A percentile compares a stretch with the other conserved stretches of the same genome.
Evolutionary conservation across 2,888 invertebrate species (phyloP).

Genomic region (Metellina segmentata): DNA sequence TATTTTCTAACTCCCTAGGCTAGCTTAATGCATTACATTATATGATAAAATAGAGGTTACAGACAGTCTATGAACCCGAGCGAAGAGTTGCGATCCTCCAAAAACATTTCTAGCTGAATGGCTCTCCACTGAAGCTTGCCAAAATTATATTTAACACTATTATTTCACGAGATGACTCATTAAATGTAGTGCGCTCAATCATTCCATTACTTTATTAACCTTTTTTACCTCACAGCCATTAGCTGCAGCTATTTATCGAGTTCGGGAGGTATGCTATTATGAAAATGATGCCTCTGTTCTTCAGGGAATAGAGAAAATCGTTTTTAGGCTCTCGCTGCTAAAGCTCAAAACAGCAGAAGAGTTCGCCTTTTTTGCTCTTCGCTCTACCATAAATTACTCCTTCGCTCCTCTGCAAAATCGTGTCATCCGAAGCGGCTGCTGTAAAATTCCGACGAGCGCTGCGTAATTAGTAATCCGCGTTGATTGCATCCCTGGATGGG

Average conservation of each 20-base stretch:
- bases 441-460: conserved; percentile 6
- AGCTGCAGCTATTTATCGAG: conserved; percentile 67
- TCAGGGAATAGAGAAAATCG: conserved; percentile 42
- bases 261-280: conserved; percentile 66
- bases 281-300: conserved; percentile 63
- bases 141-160: conserved; percentile 62
- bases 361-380: conserved; percentile 17
- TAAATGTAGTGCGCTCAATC: conserved; percentile 71
- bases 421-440: conserved; percentile 14
- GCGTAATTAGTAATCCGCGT: conserved; percentile 30
- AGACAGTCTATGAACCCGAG: too few species aligned
- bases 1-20: too few species aligned
- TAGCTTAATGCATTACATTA: too few species aligned
- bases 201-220: conserved; percentile 70
- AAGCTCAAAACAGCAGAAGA: conserved; percentile 43
- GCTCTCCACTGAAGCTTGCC: conserved; percentile 27
- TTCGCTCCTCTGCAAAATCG: background rate
- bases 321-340: conserved; percentile 42
- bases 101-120: too few species aligned
- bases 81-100: too few species aligned
- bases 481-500: background rate
- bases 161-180: conserved; percentile 63
- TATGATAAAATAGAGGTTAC: too few species aligned
- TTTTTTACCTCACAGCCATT: conserved; percentile 67
- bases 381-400: conserved; percentile 47